phyloP scores from a whole-genome alignment of 2,888 invertebrate genomes.

The Drosophila barbarae region DNA sequence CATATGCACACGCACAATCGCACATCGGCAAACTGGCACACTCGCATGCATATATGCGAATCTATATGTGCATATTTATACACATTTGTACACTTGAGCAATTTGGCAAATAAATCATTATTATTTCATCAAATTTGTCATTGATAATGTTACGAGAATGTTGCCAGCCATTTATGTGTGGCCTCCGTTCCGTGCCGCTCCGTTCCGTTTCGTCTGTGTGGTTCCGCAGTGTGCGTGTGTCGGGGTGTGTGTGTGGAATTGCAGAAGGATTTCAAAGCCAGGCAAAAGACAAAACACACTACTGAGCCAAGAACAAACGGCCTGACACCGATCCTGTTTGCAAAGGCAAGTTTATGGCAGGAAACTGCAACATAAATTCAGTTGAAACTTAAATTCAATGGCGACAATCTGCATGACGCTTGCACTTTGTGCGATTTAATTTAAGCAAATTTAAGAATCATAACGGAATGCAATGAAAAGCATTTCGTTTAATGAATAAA shows the following conservation, averaged over 20 bases:
- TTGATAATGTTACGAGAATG: slow-evolving; percentile 60
- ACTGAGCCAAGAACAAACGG: slow-evolving; percentile 32
- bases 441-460: slow-evolving; percentile 9
- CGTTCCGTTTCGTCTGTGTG: slow-evolving; percentile 7
- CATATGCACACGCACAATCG: slow-evolving; percentile 22
- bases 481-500: slow-evolving; percentile 1
- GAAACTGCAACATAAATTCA: slow-evolving; percentile 32
- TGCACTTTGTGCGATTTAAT: slow-evolving; percentile 11
- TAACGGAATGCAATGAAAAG: neutral
- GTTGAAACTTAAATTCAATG: slow-evolving; percentile 25
- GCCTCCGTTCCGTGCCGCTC: slow-evolving; percentile 7
- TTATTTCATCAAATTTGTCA: slow-evolving; percentile 75
- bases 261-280: slow-evolving; percentile 34
- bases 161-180: slow-evolving; percentile 47
- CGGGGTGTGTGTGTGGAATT: slow-evolving; percentile 12
- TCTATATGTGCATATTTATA: slow-evolving; percentile 37
- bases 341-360: slow-evolving; percentile 37
- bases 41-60: slow-evolving; percentile 10
- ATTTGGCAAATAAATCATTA: slow-evolving; percentile 73
- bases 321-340: slow-evolving; percentile 29
- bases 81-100: slow-evolving; percentile 65
- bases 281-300: slow-evolving; percentile 38
- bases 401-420: slow-evolving; percentile 7
- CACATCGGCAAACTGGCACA: neutral
- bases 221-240: neutral